phyloP scores from a whole-genome alignment of 2,888 invertebrate genomes.

The Imbricaverruca yamaguchii region DNA sequence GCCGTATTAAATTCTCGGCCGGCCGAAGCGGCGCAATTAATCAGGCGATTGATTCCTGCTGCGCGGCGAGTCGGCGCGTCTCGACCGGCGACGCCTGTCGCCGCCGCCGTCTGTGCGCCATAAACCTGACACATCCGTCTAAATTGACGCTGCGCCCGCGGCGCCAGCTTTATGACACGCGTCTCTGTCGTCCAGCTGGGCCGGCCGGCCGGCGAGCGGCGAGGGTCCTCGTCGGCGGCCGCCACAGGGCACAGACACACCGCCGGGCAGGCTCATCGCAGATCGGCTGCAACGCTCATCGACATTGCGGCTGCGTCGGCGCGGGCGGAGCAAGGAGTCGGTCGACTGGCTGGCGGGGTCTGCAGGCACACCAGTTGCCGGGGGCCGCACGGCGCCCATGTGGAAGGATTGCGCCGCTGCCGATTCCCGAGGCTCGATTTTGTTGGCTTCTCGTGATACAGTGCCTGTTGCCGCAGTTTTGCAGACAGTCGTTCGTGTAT shows the following conservation, averaged over 20 bases:
- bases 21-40: neutral
- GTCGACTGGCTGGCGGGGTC: too few relatives aligned
- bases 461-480: too few relatives aligned
- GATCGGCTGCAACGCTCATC: neutral
- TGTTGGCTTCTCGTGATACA: too few relatives aligned
- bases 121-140: constrained; percentile 11
- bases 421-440: too few relatives aligned
- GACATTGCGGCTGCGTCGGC: too few relatives aligned
- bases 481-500: too few relatives aligned
- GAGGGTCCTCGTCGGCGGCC: neutral
- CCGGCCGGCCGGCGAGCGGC: neutral
- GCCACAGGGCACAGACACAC: neutral
- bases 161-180: neutral
- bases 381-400: too few relatives aligned
- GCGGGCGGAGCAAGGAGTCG: too few relatives aligned
- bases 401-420: too few relatives aligned
- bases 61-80: neutral
- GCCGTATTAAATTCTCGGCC: neutral
- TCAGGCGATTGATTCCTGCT: neutral
- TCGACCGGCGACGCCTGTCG: neutral
- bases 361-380: too few relatives aligned
- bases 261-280: neutral
- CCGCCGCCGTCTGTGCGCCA: neutral
- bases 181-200: neutral
- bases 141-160: neutral